Evolutionary conservation across 2,888 invertebrate genomes (phyloP), one percentile per base, ranked within the genome.

Genomic region (Lasioglossum pauxillum): DNA sequence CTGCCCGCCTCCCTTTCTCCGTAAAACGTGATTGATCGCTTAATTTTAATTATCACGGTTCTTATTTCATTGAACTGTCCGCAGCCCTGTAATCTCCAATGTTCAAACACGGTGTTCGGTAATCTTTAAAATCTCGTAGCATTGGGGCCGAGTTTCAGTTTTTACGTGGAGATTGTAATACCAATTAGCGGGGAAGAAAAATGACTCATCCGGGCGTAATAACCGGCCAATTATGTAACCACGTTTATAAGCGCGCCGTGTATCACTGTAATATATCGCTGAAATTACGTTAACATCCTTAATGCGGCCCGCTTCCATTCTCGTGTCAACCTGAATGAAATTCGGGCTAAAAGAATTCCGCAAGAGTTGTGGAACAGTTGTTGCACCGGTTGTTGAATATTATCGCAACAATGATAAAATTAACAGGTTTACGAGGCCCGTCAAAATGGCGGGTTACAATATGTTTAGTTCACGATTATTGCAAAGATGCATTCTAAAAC

Each of bases 141-240:
- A 53, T 38, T 12, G 31, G 41, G 49, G 8, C 60, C 7, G 41
- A 49, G 16, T 44, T 38, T 46, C 23, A 14, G n/a, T 49, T 64
- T 83, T 78, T 67, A 73, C n/a, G 35, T 5, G 46, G 19, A 53
- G 44, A 46, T n/a, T 64, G 72, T 46, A 60, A 44, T 44, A 12
- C 75, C 67, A 83, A 84, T 84, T 84, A 83, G 72, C 49, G 27
- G 46, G n/a, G 19, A 44, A 57, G 74, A 75, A 76, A 64, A 53
- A 73, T 53, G n/a, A 57, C 44, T 41, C 53, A 46, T 49, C 35
- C 0, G 64, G 23, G 67, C 53, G 46, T 83, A 83, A 84, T 75
- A 72, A 72, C 75, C n/a, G 38, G 5, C 64, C 78, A 85, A 83
- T 85, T 79, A 85, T 67, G 74, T 57, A 57, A 78, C 27, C n/a